Base-by-base conservation (phyloP, 2,113 vertebrate genomes). In the Sakesphorus luctuosus region DNA sequence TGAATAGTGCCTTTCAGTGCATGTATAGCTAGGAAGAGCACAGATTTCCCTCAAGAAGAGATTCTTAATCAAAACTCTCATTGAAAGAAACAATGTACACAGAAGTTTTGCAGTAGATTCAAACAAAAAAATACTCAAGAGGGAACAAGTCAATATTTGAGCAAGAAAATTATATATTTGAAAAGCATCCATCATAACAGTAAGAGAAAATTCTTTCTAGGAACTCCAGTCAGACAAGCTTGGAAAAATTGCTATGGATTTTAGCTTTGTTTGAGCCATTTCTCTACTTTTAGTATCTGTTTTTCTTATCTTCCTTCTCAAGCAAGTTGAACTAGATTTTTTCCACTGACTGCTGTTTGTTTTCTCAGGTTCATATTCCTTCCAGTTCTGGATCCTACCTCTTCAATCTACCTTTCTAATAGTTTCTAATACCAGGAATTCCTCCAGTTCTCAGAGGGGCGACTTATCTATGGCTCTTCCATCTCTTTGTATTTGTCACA, bases 1-100 rank as follows among this genome's bases (percentile, higher is more conserved):
- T 93, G 88, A 92, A 83, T 80, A 85, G 86, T 2, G 36, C 62
- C 53, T 94, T 93, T 92, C 78, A 88, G 35, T 76, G 78, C 20
- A 4, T 21, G 6, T 63, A 18, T 20, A 56, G 82, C 69, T 47
- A 73, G 29, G 71, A 86, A 63, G 58, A 91, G 69, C 66, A 90
- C 29, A 44, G 25, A 74, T 40, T 87, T 83, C 53, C 71, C 36
- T 87, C 76, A 33, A 65, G 43, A 59, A 74, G 11, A 53, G 24
- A 35, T 2, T 4, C 35, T 76, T 84, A 67, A 44, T 91, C 73
- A 87, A 93, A 91, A 82, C 26, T 84, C 23, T 47, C 6, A 2
- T 38, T 82, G 74, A 82, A 87, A 84, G 73, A 89, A 93, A 29
- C 18, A 26, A 74, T 35, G 38, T 68, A 72, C 73, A 26, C 61